phyloP scores from a whole-genome alignment of 2,888 invertebrate species.

The Pristionchus exspectatus region DNA sequence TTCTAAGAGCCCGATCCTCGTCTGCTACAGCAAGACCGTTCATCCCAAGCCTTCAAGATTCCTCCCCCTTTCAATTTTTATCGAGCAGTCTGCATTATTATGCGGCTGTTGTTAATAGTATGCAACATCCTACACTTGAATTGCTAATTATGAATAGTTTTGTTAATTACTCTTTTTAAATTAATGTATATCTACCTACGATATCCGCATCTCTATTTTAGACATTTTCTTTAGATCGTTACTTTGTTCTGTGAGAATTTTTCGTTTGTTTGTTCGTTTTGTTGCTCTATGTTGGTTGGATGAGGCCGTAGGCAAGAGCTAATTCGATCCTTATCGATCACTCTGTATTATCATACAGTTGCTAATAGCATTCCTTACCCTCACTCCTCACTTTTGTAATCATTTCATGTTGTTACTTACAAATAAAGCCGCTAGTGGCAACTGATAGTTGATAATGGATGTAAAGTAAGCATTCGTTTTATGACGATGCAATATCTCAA shows the following conservation, averaged over 20 bases:
- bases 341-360: background rate
- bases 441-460: no score
- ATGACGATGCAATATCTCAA: no score
- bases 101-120: slow-evolving; percentile 12
- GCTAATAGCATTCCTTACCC: background rate
- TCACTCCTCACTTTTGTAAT: background rate
- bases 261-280: background rate
- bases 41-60: background rate
- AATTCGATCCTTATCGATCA: slow-evolving; percentile 24
- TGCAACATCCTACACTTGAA: background rate
- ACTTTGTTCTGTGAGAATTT: slow-evolving; percentile 17
- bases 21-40: background rate
- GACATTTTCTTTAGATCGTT: background rate
- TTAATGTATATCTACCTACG: background rate
- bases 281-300: slow-evolving; percentile 7
- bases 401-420: slow-evolving; percentile 7
- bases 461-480: no score
- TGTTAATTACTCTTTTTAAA: background rate
- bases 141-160: background rate
- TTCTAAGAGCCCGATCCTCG: background rate
- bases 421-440: background rate
- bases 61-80: background rate
- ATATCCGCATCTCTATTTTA: background rate
- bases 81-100: slow-evolving; percentile 12
- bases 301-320: slow-evolving; percentile 11